phyloP scores from a whole-genome alignment of 2,113 vertebrate species.

The Upupa epops region DNA sequence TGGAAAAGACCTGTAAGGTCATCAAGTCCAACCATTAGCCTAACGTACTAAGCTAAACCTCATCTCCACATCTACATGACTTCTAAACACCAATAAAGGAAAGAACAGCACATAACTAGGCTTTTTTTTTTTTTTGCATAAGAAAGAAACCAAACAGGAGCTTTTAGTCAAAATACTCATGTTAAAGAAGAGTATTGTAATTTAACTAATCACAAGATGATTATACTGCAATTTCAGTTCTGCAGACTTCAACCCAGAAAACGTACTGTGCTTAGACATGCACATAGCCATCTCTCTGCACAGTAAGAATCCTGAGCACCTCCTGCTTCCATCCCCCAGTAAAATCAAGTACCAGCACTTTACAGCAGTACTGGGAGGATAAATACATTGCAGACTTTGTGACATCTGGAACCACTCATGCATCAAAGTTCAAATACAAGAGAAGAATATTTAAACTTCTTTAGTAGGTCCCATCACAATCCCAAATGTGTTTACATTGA shows the following conservation, averaged over 20 bases:
- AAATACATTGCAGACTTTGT: background rate
- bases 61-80: too few species aligned
- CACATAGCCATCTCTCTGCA: fast-evolving
- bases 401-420: background rate
- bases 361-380: background rate
- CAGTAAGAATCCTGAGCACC: background rate
- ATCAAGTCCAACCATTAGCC: too few species aligned
- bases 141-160: background rate
- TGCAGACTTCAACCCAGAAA: background rate
- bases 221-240: background rate
- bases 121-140: background rate
- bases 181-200: background rate
- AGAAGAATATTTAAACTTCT: background rate
- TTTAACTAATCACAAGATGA: background rate
- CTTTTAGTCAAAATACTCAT: background rate
- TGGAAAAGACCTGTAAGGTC: too few species aligned
- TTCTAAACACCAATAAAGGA: too few species aligned
- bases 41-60: too few species aligned
- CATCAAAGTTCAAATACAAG: background rate
- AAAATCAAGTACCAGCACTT: background rate
- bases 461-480: background rate
- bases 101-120: background rate
- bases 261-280: background rate
- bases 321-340: background rate
- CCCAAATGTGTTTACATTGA: background rate